Conservation (phyloP, 2,113 vertebrate genomes). For the Sylvia atricapilla region DNA sequence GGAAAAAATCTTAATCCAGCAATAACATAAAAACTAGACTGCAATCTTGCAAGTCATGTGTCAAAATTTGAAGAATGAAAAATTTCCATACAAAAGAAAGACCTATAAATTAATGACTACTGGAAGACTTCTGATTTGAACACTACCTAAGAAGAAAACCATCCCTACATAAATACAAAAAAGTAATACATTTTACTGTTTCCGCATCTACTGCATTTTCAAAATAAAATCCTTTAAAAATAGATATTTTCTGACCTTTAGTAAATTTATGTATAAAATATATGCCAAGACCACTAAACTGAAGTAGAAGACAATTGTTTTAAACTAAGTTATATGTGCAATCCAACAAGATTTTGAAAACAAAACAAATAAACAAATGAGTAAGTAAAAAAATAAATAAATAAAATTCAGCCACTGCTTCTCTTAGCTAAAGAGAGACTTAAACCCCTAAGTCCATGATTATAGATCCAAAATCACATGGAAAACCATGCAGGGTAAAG, state of each 20-base stretch:
- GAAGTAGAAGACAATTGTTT: neutral
- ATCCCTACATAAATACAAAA: neutral
- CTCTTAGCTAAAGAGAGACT: neutral
- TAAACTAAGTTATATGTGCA: neutral
- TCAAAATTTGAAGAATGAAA: neutral
- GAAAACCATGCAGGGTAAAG: neutral
- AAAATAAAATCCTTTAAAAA: neutral
- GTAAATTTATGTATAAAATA: neutral
- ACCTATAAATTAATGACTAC: neutral
- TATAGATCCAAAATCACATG: neutral
- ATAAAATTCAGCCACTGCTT: neutral
- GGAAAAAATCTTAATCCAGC: neutral
- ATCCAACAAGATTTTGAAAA: neutral
- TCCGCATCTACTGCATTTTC: neutral
- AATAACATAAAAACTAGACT: neutral
- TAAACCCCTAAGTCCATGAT: neutral
- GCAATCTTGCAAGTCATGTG: neutral
- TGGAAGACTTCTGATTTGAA: neutral
- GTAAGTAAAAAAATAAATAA: neutral
- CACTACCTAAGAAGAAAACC: neutral
- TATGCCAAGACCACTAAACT: neutral
- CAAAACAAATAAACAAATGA: neutral
- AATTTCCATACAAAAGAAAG: neutral
- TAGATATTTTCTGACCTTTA: neutral
- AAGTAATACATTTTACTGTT: neutral